phyloP scores from a whole-genome alignment of 2,797 vertebrate species.

The Rhinogobio ventralis region DNA sequence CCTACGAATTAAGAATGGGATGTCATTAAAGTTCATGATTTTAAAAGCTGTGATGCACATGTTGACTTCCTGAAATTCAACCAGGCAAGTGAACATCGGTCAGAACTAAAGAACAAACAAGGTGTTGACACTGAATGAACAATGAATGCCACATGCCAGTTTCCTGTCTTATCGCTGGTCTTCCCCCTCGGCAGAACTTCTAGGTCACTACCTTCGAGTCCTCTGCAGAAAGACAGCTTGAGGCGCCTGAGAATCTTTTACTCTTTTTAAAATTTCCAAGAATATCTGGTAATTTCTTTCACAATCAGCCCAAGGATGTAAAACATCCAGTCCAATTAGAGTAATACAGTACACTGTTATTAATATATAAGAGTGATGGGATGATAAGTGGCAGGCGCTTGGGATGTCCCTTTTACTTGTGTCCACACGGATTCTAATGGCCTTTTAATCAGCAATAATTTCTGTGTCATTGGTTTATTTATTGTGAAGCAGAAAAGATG shows the following conservation, averaged over 20 bases:
- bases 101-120: conserved; percentile 32
- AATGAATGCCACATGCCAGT: conserved; percentile 12
- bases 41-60: too few relatives aligned
- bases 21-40: too few relatives aligned
- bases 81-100: conserved; percentile 25
- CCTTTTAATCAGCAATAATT: not conserved
- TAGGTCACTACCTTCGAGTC: conserved; percentile 50
- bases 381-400: conserved; percentile 45
- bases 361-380: conserved; percentile 35
- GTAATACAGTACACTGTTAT: conserved; percentile 30
- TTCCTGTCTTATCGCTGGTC: conserved; percentile 17
- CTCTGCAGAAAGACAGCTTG: conserved; percentile 35
- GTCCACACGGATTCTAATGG: not conserved
- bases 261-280: conserved; percentile 52
- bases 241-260: conserved; percentile 43
- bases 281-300: conserved; percentile 52
- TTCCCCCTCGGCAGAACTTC: conserved; percentile 47
- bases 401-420: conserved; percentile 11
- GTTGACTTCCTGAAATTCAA: not conserved
- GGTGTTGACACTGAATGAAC: conserved; percentile 35
- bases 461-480: not conserved
- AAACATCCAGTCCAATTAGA: conserved; percentile 49
- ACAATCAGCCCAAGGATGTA: conserved; percentile 40
- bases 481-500: conserved; percentile 1
- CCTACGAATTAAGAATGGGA: too few relatives aligned